A percentile compares a stretch with the other conserved stretches of the same genome.
Evolutionary conservation across 2,888 invertebrate species (phyloP).

Genomic region (Aricia artaxerxes): DNA sequence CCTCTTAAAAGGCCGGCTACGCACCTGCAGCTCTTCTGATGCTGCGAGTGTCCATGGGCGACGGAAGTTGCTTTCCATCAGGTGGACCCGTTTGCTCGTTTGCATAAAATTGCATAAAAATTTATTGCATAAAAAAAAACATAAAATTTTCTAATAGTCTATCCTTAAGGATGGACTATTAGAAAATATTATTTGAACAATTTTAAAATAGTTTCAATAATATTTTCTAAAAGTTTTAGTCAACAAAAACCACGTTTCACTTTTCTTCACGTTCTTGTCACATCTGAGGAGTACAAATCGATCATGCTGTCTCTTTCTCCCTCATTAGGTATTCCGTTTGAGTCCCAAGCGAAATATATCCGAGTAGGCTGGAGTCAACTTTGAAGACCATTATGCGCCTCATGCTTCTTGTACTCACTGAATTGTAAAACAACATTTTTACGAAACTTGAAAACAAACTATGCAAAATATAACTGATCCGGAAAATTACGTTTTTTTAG

Average conservation of each 20-base stretch:
- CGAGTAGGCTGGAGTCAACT: constrained; percentile 8
- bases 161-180: too few species aligned
- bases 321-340: constrained; percentile 11
- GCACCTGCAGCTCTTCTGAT: too few species aligned
- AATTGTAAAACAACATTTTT: not conserved
- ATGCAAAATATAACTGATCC: not conserved
- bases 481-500: too few species aligned
- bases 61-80: too few species aligned
- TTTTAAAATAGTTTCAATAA: too few species aligned
- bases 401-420: not conserved
- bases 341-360: not conserved
- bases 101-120: too few species aligned
- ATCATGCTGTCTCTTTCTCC: not conserved
- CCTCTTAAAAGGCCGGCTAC: too few species aligned
- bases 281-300: not conserved
- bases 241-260: not conserved
- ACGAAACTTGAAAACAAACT: not conserved
- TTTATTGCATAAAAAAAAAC: too few species aligned
- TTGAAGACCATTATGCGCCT: not conserved
- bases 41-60: too few species aligned
- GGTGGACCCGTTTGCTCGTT: too few species aligned
- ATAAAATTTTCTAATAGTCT: too few species aligned
- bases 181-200: too few species aligned
- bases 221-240: not conserved
- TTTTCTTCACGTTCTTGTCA: not conserved